Base-by-base conservation (phyloP, 2,797 vertebrate genomes). In the Anguilla pacifica region DNA sequence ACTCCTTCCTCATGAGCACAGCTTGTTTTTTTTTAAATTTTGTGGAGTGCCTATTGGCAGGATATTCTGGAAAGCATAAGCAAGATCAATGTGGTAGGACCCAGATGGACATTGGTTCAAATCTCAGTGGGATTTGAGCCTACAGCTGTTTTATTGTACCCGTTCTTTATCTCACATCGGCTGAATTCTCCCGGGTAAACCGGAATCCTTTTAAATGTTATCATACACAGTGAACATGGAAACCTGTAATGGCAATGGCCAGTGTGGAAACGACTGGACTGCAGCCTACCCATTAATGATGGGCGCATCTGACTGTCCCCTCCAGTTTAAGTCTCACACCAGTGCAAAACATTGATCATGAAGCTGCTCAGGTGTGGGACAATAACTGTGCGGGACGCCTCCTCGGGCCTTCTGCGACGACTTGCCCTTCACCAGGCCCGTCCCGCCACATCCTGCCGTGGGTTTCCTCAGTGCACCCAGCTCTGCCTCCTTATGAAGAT, bases 311-410 rank as follows among this genome's bases (percentile, higher is more conserved):
- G 61, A 61, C 88, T 92, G 96, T 95, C 94, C 90, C 88, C 94
- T 93, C 92, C 96, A 92, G 96, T 96, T 96, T 97, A 97, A 97
- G 96, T 97, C 96, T 97, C 96, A 97, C 96, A 96, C 96, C 96
- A 96, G 96, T 96, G 96, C 96, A 96, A 96, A 97, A 97, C 96
- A 96, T 96, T 95, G 93, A 88, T 92, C 85, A 93, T 95, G 95
- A 95, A 93, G 96, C 96, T 97, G 96, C 96, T 96, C 96, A 94
- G 96, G 96, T 97, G 96, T 96, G 96, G 93, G 96, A 97, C 96
- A 94, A 94, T 94, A 96, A 96, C 96, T 94, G 96, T 94, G 94
- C 92, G 89, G 91, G 95, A 93, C 92, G 6, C 67, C 25, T 91
- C 93, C 88, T 84, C 95, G 87, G 74, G 88, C 0, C 83, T 35